Base-by-base conservation (phyloP, 2,113 vertebrate species). In the Nymphicus hollandicus region DNA sequence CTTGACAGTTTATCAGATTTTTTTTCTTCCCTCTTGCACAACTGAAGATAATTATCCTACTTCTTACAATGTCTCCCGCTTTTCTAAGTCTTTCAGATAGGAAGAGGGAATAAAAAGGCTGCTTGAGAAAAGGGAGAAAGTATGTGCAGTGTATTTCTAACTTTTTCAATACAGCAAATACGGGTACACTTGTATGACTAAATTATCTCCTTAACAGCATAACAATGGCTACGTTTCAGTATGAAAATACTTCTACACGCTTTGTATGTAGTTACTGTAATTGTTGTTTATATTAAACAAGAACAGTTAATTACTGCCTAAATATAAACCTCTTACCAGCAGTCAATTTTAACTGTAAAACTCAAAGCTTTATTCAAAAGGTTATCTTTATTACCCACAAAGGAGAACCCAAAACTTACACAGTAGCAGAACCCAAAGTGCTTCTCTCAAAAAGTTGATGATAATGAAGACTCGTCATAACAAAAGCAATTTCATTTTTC, bases 391-490 rank as follows among this genome's bases (percentile, higher is more conserved):
- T 29, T 52, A 50, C 17, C 12, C 88, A 96, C 76, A 96, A 78
- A 89, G 56, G 28, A 91, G 28, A 94, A 87, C 63, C 10, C 61
- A 77, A 65, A 94, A 98, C 98, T 80, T 98, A 99, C 99, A 94
- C 47, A 68, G 96, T 53, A n/a, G 97, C 88, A 7, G 98, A 98
- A 81, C 99, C 98, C 66, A 98, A 94, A 47, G 96, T 97, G 97
- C 98, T 99, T 97, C 97, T 99, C 97, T 99, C 98, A 93, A 99
- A 93, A 50, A 99, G 98, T 63, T 91, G 97, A 97, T 99, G 97
- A 97, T 98, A 98, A 97, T 99, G 99, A 85, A 99, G 98, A 88
- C 95, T 98, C 20, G 96, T 97, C 97, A 98, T 97, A 93, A 99
- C 83, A 95, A 99, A 99, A 60, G 98, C 99, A 80, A 99, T 96